phyloP scores from a whole-genome alignment of 2,888 invertebrate species.

The Mythimna ferrago region DNA sequence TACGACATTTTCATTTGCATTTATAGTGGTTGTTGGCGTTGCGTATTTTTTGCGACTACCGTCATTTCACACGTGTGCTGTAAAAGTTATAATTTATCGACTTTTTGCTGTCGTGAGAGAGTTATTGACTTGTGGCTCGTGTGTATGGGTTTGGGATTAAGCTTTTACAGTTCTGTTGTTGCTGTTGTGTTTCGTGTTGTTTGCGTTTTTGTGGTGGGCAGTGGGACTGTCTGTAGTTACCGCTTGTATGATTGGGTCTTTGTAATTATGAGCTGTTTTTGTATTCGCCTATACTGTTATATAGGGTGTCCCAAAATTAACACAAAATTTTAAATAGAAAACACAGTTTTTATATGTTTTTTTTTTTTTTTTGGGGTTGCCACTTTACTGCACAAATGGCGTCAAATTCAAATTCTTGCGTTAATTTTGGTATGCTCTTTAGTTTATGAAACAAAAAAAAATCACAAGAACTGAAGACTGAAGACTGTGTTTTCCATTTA shows the following conservation, averaged over 20 bases:
- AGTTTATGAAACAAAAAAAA: too few species aligned
- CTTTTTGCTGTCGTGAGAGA: conserved; percentile 40
- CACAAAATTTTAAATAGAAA: too few species aligned
- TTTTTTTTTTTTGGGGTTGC: too few species aligned
- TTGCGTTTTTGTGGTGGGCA: background rate
- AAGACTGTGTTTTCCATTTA: too few species aligned
- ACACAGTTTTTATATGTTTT: too few species aligned
- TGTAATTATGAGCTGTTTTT: background rate
- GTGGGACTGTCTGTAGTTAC: background rate
- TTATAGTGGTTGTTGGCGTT: conserved; percentile 55
- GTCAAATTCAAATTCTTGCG: too few species aligned
- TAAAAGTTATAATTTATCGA: conserved; percentile 56
- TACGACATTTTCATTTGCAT: conserved; percentile 61
- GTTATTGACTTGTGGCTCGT: conserved; percentile 42
- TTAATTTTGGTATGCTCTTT: too few species aligned
- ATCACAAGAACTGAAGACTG: too few species aligned
- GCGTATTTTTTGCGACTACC: conserved; percentile 50
- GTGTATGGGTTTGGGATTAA: conserved; percentile 23
- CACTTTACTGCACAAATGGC: too few species aligned
- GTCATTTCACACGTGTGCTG: conserved; percentile 56
- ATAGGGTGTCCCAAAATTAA: too few species aligned
- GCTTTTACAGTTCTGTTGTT: conserved; percentile 8
- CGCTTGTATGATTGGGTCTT: background rate
- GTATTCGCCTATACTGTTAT: background rate
- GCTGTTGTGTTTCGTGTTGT: background rate